Percentiles rank a stretch among this genome's conserved stretches.
phyloP scores from a whole-genome alignment of 2,888 invertebrate species.

The Lordiphosa fenestrarum region DNA sequence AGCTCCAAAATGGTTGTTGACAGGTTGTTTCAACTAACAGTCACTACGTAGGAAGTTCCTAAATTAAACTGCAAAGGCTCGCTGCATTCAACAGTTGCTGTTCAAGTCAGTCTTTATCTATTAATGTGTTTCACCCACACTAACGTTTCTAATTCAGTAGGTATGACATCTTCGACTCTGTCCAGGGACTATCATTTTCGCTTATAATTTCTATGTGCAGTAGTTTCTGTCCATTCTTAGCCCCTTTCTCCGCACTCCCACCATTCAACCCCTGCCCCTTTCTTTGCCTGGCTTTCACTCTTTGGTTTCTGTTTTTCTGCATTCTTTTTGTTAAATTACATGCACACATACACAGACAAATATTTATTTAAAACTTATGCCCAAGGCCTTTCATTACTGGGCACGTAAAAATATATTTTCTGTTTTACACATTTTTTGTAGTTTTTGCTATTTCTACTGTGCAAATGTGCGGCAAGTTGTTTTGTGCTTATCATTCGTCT shows the following conservation, averaged over 20 bases:
- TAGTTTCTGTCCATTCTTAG: conserved; percentile 39
- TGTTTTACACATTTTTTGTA: conserved; percentile 12
- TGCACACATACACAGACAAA: conserved; percentile 57
- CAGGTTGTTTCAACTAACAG: too few species aligned
- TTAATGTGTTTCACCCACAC: too few species aligned
- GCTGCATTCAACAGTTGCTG: neutral
- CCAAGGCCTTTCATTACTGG: conserved; percentile 71
- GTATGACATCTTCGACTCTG: conserved; percentile 2
- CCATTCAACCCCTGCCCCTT: conserved; percentile 35
- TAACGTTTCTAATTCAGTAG: conserved; percentile 1
- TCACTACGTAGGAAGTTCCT: too few species aligned
- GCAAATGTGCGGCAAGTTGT: conserved; percentile 61
- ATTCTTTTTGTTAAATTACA: conserved; percentile 64
- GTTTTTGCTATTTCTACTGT: conserved; percentile 45
- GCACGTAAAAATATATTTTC: conserved; percentile 51
- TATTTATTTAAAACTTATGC: conserved; percentile 75
- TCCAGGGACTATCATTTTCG: conserved; percentile 2
- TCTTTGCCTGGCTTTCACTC: conserved; percentile 40
- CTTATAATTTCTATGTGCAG: conserved; percentile 52
- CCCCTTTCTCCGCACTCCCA: neutral
- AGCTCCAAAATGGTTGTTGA: too few species aligned
- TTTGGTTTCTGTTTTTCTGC: conserved; percentile 28
- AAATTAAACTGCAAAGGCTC: too few species aligned
- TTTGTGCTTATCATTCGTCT: conserved; percentile 43
- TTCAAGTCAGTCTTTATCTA: neutral